Conservation (phyloP, 2,888 invertebrate genomes). For the Orthosia gracilis region DNA sequence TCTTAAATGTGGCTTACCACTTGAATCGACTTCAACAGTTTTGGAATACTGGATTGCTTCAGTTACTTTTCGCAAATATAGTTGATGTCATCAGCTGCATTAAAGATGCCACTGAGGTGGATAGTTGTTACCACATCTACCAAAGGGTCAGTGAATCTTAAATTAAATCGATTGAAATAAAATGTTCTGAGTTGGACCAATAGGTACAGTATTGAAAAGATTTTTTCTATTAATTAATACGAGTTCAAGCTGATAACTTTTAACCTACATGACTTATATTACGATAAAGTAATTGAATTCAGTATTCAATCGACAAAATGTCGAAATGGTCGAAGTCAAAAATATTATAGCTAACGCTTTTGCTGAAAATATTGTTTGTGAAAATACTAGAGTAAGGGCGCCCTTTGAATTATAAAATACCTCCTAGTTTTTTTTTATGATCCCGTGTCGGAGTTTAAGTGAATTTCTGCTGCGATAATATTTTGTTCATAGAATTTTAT, state of each 20-base stretch:
- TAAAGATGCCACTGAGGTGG: neutral
- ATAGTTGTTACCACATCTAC: neutral
- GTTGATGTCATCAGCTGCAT: neutral
- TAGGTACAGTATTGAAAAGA: neutral
- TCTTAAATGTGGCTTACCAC: neutral
- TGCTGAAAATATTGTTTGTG: neutral
- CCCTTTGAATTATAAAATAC: neutral
- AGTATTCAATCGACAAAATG: too few species aligned
- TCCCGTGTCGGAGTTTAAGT: too few species aligned
- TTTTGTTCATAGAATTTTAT: too few species aligned
- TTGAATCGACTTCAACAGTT: neutral
- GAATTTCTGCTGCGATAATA: neutral
- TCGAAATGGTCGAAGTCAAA: neutral
- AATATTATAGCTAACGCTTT: neutral
- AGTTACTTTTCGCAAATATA: neutral
- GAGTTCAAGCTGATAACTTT: constrained; percentile 9
- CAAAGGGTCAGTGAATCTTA: neutral
- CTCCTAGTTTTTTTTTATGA: neutral
- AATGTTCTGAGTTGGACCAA: neutral
- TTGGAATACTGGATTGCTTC: neutral
- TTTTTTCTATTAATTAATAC: neutral
- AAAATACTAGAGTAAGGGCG: too few species aligned
- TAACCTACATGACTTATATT: constrained; percentile 8
- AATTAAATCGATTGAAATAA: neutral
- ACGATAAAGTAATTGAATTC: constrained; percentile 16